Conservation (phyloP, 2,113 vertebrate species). For the Erinaceus europaeus region DNA sequence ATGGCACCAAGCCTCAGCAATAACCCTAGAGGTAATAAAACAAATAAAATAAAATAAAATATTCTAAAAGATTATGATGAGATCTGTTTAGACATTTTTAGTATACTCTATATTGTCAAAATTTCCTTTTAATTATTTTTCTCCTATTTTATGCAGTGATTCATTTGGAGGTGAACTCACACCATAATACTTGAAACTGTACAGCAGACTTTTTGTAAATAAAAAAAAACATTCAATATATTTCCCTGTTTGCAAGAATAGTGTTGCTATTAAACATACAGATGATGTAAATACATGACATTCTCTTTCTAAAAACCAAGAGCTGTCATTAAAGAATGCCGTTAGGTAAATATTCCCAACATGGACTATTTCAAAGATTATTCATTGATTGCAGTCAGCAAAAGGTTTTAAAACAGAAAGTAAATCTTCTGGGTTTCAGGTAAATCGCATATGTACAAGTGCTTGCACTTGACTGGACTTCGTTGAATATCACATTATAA, state of each 20-base stretch:
- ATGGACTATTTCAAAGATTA: neutral
- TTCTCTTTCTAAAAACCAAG: conserved; percentile 23
- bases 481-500: neutral
- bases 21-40: no score
- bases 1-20: no score
- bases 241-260: neutral
- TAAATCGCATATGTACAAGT: neutral
- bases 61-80: no score
- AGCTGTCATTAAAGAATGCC: neutral
- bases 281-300: neutral
- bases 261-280: neutral
- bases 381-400: neutral
- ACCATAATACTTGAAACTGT: neutral
- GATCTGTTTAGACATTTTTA: neutral
- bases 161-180: neutral
- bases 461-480: neutral
- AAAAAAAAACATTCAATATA: neutral
- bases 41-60: no score
- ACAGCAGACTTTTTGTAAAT: neutral
- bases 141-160: neutral
- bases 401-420: conserved; percentile 6
- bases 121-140: neutral
- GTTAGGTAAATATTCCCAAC: neutral
- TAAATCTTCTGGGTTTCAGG: neutral
- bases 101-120: neutral